Evolutionary conservation across 2,113 vertebrate genomes (phyloP).

Genomic region (Nibea albiflora): DNA sequence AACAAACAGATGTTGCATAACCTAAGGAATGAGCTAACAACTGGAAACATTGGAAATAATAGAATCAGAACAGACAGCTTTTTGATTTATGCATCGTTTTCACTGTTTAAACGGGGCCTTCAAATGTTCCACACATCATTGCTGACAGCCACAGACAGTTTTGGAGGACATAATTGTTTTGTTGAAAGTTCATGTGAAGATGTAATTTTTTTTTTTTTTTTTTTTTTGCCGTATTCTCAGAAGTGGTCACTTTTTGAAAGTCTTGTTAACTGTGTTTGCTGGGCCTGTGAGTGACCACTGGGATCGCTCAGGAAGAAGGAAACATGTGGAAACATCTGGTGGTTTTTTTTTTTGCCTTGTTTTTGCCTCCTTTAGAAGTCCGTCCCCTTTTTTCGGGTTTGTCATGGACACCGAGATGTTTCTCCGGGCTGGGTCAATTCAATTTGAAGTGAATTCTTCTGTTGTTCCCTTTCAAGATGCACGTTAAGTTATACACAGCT

Average conservation of each 20-base stretch:
- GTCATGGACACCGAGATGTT: conserved; percentile 57
- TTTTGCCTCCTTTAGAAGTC: conserved; percentile 72
- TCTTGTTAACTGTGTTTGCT: conserved; percentile 65
- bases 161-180: conserved; percentile 66
- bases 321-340: conserved; percentile 73
- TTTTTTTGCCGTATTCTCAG: conserved; percentile 56
- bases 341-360: conserved; percentile 67
- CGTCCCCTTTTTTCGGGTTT: conserved; percentile 59
- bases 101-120: conserved; percentile 55
- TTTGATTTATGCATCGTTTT: conserved; percentile 69
- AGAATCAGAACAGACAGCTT: conserved; percentile 48
- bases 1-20: conserved; percentile 65
- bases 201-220: conserved; percentile 37
- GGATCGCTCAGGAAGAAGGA: conserved; percentile 41
- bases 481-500: conserved; percentile 61
- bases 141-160: conserved; percentile 73
- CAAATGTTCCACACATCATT: conserved; percentile 65
- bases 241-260: conserved; percentile 73
- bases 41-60: conserved; percentile 63
- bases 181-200: conserved; percentile 76
- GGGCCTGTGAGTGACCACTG: conserved; percentile 66
- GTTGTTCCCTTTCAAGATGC: conserved; percentile 61
- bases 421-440: conserved; percentile 52
- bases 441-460: conserved; percentile 61
- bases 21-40: conserved; percentile 59